These are phyloP conservation scores for Platerodrilus igneus DNA, from an alignment of 2,888 invertebrate species.

Conservation along the genomic window DNA sequence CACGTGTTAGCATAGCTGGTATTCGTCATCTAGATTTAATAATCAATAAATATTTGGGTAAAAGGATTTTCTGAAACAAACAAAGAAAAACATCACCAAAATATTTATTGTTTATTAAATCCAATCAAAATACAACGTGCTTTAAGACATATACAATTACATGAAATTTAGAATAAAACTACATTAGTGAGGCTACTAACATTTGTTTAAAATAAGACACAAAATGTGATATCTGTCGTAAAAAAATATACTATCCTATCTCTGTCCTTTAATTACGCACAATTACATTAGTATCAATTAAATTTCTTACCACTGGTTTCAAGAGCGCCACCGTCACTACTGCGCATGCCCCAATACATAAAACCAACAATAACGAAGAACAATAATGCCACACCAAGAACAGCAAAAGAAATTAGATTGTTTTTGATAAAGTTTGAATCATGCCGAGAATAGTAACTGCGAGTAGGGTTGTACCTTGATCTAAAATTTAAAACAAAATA, in stretches of 20 bases:
- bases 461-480: constrained; percentile 34
- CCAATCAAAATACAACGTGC: constrained; percentile 11
- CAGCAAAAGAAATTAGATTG: constrained; percentile 60
- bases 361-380: constrained; percentile 65
- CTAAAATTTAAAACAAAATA: constrained; percentile 17
- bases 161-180: no score
- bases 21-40: constrained; percentile 28
- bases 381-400: constrained; percentile 57
- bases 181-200: no score
- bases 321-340: constrained; percentile 54
- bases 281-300: no score
- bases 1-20: no score
- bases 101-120: constrained; percentile 50
- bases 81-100: constrained; percentile 39
- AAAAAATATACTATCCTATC: no score
- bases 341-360: constrained; percentile 63
- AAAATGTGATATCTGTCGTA: no score
- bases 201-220: no score
- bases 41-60: constrained; percentile 42
- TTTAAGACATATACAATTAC: no score
- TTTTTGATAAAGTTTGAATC: constrained; percentile 46
- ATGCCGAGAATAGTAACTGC: constrained; percentile 35
- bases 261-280: no score
- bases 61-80: constrained; percentile 30
- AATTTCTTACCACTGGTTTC: constrained; percentile 55